Base-by-base conservation (phyloP, 1,140 invertebrate species). In the Pseudomyrmex flavicornis region DNA sequence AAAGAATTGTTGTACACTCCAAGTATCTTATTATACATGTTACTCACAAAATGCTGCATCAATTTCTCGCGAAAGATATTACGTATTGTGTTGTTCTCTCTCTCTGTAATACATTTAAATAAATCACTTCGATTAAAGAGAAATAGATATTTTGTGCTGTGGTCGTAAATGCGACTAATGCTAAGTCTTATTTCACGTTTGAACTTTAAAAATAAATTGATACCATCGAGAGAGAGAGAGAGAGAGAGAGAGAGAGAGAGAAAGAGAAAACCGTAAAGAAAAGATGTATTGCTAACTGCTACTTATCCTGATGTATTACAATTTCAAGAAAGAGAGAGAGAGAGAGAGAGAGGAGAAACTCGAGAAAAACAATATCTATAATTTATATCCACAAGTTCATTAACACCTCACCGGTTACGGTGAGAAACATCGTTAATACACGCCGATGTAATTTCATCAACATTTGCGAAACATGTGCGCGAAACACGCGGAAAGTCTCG, bases 401-500 rank as follows among this genome's bases (percentile, higher is more conserved):
- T 35, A 35, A 35, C 35, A 35, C 35, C 35, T 4, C 4, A 35
- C 35, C 35, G 5, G 4, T 35, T 35, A 35, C 26, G 26, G 35
- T 54, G 44, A 58, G 44, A 15, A 79, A 12, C 66, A 44, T 72
- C 66, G 54, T 80, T 72, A 79, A 56, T 70, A 79, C 13, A 70
- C 54, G 44, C 54, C 65, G 10, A 1, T 48, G 52, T 59, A 80
- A 80, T 70, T 59, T n/a, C 22, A 12, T 70, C 5, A 80, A 61
- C 35, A 22, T 20, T 72, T 7, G 26, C 58, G 52, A 83, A 56
- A 59, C 65, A 20, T 54, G 10, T 48, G 48, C 35, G 17, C 56
- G 44, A 69, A 77, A 83, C 72, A 68, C 79, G 79, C 56, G 76
- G 50, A 80, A 80, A 72, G 59, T 73, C 54, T 54, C 48, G 68